Base-by-base conservation (phyloP, 2,888 invertebrate genomes). In the Drosophila emarginata region DNA sequence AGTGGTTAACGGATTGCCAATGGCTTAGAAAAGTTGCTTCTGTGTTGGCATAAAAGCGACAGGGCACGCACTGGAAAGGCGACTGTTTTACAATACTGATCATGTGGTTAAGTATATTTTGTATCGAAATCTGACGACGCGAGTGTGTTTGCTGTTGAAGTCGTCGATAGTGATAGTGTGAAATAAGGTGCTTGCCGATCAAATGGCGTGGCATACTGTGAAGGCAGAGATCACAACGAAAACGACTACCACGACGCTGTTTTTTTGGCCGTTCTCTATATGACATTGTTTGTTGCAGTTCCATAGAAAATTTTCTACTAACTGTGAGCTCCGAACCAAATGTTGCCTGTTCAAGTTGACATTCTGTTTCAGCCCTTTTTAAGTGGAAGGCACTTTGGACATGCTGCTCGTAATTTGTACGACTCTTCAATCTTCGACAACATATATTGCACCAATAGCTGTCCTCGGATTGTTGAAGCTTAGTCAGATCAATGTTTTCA, bases 161-260 rank as follows among this genome's bases (percentile, higher is more conserved):
- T 88, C 95, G 95, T 69, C 96, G 93, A 82, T 95, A 96, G 91
- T 97, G 97, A 90, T 95, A 96, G 89, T 96, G 96, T 0, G 97
- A 97, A 80, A 97, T 95, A 68, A 98, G 93, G 92, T 97, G 97
- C 89, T 97, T 96, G 40, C 97, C 96, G 92, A 96, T 95, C 74
- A 95, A 92, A 80, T 94, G 93, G 5, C 93, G 93, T 66, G 94
- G 93, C 50, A 96, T 95, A 73, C 94, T 93, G 32, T 95, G 94
- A 65, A 94, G 94, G 85, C 97, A 97, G 53, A 95, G 95, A 59
- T 94, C 93, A 89, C 97, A 96, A 77, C 94, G 93, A 0, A 95
- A 92, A 64, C 94, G 94, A 66, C 93, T 93, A 60, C 94, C 93
- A 59, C 93, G 93, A 9, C 95, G 92, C 7, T 18, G 66, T 0